Conservation (phyloP, 2,113 vertebrate genomes). For the Cairina moschata region DNA sequence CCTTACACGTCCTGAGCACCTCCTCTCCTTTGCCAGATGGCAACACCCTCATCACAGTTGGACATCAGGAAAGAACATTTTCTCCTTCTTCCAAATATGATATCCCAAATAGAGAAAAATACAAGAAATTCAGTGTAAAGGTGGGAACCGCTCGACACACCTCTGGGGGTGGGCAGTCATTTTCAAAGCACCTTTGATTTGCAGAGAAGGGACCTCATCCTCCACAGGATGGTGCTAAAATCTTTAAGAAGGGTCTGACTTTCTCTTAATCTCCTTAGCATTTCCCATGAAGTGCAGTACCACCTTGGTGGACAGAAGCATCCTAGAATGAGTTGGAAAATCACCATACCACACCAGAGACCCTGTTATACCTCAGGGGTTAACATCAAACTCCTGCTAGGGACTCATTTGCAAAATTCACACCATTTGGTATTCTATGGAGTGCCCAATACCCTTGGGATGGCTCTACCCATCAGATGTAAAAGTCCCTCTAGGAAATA, state of each 20-base stretch:
- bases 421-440: neutral
- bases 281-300: rapidly evolving
- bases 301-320: neutral
- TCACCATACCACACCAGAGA: neutral
- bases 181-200: slow-evolving; percentile 3
- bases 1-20: neutral
- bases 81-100: neutral
- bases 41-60: neutral
- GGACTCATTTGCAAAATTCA: neutral
- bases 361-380: neutral
- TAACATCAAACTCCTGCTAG: neutral
- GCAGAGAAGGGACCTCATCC: neutral
- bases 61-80: neutral
- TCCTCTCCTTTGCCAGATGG: neutral
- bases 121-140: rapidly evolving
- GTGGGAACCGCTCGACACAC: neutral
- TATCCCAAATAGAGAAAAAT: neutral
- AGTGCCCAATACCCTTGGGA: neutral
- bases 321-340: neutral
- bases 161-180: neutral
- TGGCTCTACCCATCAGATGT: neutral
- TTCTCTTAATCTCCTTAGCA: neutral
- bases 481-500: neutral
- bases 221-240: slow-evolving; percentile 70
- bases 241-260: slow-evolving; percentile 28